Conservation (phyloP, 2,113 vertebrate species). For the Amblyornis subalaris region DNA sequence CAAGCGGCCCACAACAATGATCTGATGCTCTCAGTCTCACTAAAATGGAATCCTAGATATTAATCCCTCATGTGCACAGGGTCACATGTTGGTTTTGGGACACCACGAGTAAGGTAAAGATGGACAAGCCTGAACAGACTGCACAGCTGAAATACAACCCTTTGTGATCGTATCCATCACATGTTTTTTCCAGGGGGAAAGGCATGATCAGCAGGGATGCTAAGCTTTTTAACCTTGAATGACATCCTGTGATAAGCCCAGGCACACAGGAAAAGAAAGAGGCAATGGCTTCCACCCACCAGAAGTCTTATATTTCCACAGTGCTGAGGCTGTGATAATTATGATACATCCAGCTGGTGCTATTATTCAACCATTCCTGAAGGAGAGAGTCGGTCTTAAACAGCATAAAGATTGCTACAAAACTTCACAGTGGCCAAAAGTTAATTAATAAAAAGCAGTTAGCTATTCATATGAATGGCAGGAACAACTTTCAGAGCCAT, state of each 20-base stretch:
- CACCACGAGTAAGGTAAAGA: conserved; percentile 43
- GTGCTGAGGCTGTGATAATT: conserved; percentile 43
- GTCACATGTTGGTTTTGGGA: conserved; percentile 40
- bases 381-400: background rate
- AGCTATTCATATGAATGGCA: conserved; percentile 45
- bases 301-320: conserved; percentile 55
- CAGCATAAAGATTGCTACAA: background rate
- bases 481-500: conserved; percentile 40
- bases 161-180: conserved; percentile 56
- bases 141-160: conserved; percentile 35
- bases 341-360: conserved; percentile 49
- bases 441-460: conserved; percentile 55
- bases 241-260: conserved; percentile 49
- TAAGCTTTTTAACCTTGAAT: conserved; percentile 68
- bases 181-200: conserved; percentile 56
- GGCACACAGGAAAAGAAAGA: conserved; percentile 51
- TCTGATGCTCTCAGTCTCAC: background rate
- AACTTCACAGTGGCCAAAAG: conserved; percentile 20
- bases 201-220: conserved; percentile 61
- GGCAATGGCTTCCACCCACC: conserved; percentile 54
- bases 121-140: conserved; percentile 53
- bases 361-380: conserved; percentile 46
- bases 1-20: background rate
- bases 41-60: conserved; percentile 36
- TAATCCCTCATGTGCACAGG: conserved; percentile 28